A percentile compares a stretch with the other conserved stretches of the same genome.
phyloP scores from a whole-genome alignment of 2,797 vertebrate genomes.

The Acanthopagrus latus region DNA sequence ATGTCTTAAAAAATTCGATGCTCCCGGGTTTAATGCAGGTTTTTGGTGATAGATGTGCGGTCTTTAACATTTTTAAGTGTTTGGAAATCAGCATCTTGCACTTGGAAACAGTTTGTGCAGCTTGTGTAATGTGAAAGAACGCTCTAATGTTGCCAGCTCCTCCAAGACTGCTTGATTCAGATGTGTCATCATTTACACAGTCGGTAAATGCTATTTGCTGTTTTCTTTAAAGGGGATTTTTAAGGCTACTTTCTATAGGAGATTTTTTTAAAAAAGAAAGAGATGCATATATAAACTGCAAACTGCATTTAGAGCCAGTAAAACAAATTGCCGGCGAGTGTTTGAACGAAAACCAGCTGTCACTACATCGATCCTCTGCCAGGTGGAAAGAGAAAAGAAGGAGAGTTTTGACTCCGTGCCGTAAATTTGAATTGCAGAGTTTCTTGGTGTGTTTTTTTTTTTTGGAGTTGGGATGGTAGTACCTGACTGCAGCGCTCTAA shows the following conservation, averaged over 20 bases:
- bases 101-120: neutral
- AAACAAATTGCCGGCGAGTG: conserved; percentile 32
- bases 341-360: conserved; percentile 47
- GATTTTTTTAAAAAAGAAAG: neutral
- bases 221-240: neutral
- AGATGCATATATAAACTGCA: neutral
- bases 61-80: neutral
- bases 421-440: conserved; percentile 52
- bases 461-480: conserved; percentile 33
- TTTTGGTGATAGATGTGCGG: neutral
- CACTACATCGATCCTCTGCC: conserved; percentile 35
- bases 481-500: conserved; percentile 59
- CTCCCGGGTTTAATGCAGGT: neutral
- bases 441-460: conserved; percentile 26
- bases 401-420: conserved; percentile 14
- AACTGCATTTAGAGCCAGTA: conserved; percentile 22
- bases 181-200: neutral
- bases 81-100: neutral
- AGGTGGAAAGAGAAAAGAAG: conserved; percentile 33
- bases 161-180: neutral
- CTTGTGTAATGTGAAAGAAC: neutral
- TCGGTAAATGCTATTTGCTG: neutral
- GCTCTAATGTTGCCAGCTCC: neutral
- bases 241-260: neutral
- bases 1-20: neutral